These are phyloP conservation scores for Tenthredo mesomela DNA, from an alignment of 2,888 invertebrate genomes.

Conservation along the genomic window DNA sequence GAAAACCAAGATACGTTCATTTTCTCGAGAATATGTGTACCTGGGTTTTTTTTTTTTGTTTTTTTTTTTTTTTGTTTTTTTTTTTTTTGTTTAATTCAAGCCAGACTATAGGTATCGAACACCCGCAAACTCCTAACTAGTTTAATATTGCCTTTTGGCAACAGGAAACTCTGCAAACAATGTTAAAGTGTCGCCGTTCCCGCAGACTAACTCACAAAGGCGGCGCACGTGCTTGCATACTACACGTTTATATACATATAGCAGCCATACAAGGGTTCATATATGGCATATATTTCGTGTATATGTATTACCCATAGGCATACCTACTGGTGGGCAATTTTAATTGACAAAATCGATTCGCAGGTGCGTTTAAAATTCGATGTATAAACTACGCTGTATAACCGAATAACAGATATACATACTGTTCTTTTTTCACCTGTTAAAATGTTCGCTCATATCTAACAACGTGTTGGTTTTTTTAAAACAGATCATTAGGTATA, in stretches of 20 bases:
- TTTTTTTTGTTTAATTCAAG: too few species aligned
- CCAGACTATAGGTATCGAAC: background rate
- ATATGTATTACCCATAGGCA: background rate
- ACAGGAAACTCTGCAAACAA: constrained; percentile 44
- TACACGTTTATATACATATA: background rate
- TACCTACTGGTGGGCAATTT: background rate
- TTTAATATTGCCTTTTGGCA: constrained; percentile 46
- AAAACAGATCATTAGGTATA: background rate
- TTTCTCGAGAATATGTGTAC: too few species aligned
- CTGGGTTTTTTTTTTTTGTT: too few species aligned
- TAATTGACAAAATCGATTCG: constrained; percentile 29
- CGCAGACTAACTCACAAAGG: constrained; percentile 20
- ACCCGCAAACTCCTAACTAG: background rate
- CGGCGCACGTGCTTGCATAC: constrained; percentile 19
- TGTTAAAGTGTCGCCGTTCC: constrained; percentile 36
- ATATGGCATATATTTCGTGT: background rate
- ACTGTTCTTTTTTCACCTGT: background rate
- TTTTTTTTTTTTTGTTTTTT: too few species aligned
- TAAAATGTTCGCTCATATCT: background rate
- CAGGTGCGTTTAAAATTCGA: background rate
- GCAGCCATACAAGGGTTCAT: background rate
- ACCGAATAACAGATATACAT: background rate
- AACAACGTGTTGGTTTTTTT: constrained; percentile 19
- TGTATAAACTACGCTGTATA: background rate
- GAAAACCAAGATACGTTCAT: too few species aligned